Evolutionary conservation across 2,888 invertebrate species (phyloP), one percentile per base, ranked within the genome.

Genomic region (Limnephilus marmoratus): DNA sequence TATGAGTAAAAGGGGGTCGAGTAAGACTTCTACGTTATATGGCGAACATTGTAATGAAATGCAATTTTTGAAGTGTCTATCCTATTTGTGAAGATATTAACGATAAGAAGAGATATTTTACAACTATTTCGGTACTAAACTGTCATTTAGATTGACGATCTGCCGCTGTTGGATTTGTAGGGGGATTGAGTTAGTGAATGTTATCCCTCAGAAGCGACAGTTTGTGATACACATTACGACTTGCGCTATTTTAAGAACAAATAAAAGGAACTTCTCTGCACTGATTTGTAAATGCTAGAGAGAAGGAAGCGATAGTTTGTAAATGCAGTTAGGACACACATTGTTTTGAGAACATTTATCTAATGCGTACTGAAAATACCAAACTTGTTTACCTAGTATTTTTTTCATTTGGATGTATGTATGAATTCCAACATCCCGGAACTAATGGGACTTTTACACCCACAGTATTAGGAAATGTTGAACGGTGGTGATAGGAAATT

Each of bases 141-240:
- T 68, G 41, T 90, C 90, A 90, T 90, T 90, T 81, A 37, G 90
- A 90, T 90, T 82, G 90, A 90, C 90, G 90, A 81, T n/a, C 31
- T 41, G 90, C 81, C 90, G 41, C 81, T 68, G 68, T n/a, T 68
- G 68, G n/a, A 68, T 68, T 24, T 24, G 68, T 68, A 18, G 68
- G 68, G 68, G 68, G 68, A 68, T 68, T 68, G 68, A 68, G 68
- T 68, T 68, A 68, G 68, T 68, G 68, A 68, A 68, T 68, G 68
- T 68, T 68, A 24, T 68, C 68, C 68, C 68, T 68, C 68, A 68
- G 68, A 68, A 68, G 68, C 24, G 68, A 68, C 68, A 68, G 68
- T 68, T 68, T 68, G 68, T 68, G 24, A 68, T 68, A 68, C 24
- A 68, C 68, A 68, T 68, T 24, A 68, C 24, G 68, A 82, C 13